Base-by-base conservation (phyloP, 2,888 invertebrate genomes). In the Chrysolina oricalcia region DNA sequence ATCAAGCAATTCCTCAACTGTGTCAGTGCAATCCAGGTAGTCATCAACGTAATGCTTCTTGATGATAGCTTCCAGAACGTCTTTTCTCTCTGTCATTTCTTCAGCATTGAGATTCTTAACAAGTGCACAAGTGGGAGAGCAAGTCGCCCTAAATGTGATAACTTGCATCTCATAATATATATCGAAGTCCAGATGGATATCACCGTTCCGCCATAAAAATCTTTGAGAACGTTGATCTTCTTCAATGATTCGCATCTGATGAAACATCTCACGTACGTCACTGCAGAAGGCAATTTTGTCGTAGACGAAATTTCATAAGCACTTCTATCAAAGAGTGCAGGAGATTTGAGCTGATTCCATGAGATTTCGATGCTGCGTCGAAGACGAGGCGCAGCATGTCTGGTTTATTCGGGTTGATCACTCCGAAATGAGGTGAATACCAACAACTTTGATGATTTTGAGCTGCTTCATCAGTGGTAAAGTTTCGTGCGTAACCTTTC, bases 311-410 rank as follows among this genome's bases (percentile, higher is more conserved):
- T 15, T 27, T 19, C 64, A 50, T 15, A n/a, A 74, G 67, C 6
- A 72, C 66, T 15, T 41, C 66, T 15, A 74, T 41, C 17, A 72
- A 48, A n/a, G 71, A 62, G 27, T 40, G 53, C n/a, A 72, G 41
- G 15, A 72, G 27, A 53, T 74, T 66, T 53, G 74, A 71, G 8
- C 67, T 71, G 41, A 59, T 35, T 19, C 27, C 74, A 41, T 41
- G 41, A 9, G 41, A 41, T 10, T 41, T 9, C 6, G 41, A 41
- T 41, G 41, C 41, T 41, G 41, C 41, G 41, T 41, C 41, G 10
- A 41, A 41, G 6, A 41, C 41, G 8, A 41, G 10, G 10, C 41
- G 41, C 8, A 41, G 10, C 10, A 9, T 41, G 10, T 41, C 10
- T 41, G 41, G 41, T 41, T 41, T 41, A 9, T n/a, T n/a, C n/a